Conservation (phyloP, 2,888 invertebrate species). For the Cremastinae sp. region DNA sequence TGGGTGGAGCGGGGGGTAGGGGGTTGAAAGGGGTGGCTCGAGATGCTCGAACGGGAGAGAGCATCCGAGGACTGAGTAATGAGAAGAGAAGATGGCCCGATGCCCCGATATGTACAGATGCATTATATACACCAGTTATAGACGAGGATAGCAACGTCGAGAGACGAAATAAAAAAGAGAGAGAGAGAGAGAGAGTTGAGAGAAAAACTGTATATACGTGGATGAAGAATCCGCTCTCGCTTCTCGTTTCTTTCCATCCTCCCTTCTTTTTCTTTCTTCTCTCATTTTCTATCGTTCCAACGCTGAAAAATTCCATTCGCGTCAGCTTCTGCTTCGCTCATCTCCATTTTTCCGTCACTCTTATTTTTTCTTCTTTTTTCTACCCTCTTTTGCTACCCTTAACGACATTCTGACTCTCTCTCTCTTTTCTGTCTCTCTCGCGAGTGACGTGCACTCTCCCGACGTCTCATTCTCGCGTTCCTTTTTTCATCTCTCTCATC, state of each 20-base stretch:
- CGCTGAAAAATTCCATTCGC: constrained; percentile 58
- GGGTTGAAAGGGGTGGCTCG: constrained; percentile 12
- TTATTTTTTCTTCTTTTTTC: neutral
- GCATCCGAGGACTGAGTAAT: constrained; percentile 65
- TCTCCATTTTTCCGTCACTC: constrained; percentile 49
- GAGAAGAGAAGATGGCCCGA: constrained; percentile 66
- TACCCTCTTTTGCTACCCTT: constrained; percentile 32
- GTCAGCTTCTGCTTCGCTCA: constrained; percentile 54
- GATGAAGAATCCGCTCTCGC: constrained; percentile 23
- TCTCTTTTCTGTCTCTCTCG: constrained; percentile 21
- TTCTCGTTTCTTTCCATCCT: constrained; percentile 22
- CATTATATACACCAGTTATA: constrained; percentile 12
- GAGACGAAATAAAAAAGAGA: constrained; percentile 6
- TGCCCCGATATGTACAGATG: constrained; percentile 57
- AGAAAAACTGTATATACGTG: too few species aligned
- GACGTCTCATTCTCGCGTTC: constrained; percentile 14
- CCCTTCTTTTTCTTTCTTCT: constrained; percentile 3
- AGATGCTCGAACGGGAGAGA: constrained; percentile 33
- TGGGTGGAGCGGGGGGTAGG: neutral
- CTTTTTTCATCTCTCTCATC: constrained; percentile 28
- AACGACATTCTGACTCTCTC: constrained; percentile 42
- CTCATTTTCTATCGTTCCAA: constrained; percentile 32
- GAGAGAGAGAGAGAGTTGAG: constrained; percentile 10
- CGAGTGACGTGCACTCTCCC: neutral
- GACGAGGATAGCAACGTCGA: neutral